Evolutionary conservation across 2,797 vertebrate species (phyloP).

Genomic region (Poeciliopsis turneri): DNA sequence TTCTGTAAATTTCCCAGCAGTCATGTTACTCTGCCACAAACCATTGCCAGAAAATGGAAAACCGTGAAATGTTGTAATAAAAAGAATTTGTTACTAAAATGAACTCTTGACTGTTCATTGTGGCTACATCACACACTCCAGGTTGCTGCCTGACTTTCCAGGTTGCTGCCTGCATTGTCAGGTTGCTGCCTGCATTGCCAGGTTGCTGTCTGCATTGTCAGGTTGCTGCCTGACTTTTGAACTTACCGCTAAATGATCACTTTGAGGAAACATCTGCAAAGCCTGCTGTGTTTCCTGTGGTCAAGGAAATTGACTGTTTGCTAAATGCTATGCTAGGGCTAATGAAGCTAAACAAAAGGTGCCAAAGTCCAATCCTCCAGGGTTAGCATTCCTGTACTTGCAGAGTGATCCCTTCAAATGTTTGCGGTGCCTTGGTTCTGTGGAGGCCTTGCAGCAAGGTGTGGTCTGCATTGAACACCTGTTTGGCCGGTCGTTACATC

Average conservation of each 20-base stretch:
- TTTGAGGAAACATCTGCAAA: not conserved
- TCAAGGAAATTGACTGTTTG: constrained; percentile 16
- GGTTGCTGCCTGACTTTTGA: not conserved
- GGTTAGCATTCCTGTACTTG: too few relatives aligned
- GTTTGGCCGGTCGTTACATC: constrained; percentile 28
- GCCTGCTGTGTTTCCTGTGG: not conserved
- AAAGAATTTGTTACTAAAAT: constrained; percentile 82
- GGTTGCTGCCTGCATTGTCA: not conserved
- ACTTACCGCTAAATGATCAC: not conserved
- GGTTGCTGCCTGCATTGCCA: not conserved
- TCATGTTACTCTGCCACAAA: constrained; percentile 80
- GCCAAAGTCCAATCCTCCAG: not conserved
- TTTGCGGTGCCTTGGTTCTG: not conserved
- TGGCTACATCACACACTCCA: not conserved
- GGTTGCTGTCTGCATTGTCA: not conserved
- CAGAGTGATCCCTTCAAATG: not conserved
- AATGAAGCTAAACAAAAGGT: not conserved
- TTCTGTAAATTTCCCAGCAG: constrained; percentile 76
- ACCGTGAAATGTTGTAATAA: constrained; percentile 85
- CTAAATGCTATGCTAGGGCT: not conserved
- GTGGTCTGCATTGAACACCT: not conserved
- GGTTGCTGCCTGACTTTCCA: not conserved
- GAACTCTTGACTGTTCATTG: constrained; percentile 37
- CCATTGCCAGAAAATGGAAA: constrained; percentile 80
- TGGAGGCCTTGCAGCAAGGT: not conserved